Evolutionary conservation across 2,797 vertebrate genomes (phyloP).

Genomic region (Coregonus ussuriensis): DNA sequence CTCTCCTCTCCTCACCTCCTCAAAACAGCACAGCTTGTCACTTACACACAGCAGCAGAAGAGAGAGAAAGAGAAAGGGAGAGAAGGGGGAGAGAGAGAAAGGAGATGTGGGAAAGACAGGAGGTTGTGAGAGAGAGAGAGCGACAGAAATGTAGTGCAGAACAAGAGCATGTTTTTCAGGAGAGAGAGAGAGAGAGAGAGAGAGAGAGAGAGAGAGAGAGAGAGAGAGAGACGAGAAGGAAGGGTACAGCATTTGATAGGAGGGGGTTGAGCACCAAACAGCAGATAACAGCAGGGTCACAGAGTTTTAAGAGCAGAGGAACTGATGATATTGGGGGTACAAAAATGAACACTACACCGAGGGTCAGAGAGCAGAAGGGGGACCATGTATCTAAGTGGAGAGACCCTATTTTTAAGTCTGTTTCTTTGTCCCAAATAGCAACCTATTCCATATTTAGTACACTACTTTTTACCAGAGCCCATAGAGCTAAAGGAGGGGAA

Average conservation of each 20-base stretch:
- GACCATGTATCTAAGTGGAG: no score
- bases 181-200: no score
- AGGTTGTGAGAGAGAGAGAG: conserved; percentile 6
- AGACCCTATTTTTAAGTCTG: no score
- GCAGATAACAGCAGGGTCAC: conserved; percentile 46
- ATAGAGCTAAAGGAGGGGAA: not conserved
- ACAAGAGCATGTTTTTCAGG: not conserved
- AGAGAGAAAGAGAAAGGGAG: not conserved
- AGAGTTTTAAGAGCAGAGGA: conserved; percentile 43
- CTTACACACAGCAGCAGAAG: conserved; percentile 1
- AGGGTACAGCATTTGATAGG: conserved; percentile 12
- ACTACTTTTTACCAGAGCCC: not conserved
- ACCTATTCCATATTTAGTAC: no score
- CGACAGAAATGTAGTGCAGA: conserved; percentile 24
- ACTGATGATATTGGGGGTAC: conserved; percentile 28
- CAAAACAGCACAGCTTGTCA: conserved; percentile 57
- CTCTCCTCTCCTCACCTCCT: conserved; percentile 30
- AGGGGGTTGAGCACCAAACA: conserved; percentile 15
- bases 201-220: no score
- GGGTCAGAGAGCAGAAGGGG: no score
- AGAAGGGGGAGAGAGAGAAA: not conserved
- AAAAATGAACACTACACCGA: not conserved
- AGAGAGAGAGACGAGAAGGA: conserved; percentile 6
- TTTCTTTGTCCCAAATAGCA: no score
- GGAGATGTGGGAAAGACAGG: conserved; percentile 2